Evolutionary conservation across 2,797 vertebrate genomes (phyloP), one percentile per base, ranked within the genome.

Genomic region (Delichon dasypus): DNA sequence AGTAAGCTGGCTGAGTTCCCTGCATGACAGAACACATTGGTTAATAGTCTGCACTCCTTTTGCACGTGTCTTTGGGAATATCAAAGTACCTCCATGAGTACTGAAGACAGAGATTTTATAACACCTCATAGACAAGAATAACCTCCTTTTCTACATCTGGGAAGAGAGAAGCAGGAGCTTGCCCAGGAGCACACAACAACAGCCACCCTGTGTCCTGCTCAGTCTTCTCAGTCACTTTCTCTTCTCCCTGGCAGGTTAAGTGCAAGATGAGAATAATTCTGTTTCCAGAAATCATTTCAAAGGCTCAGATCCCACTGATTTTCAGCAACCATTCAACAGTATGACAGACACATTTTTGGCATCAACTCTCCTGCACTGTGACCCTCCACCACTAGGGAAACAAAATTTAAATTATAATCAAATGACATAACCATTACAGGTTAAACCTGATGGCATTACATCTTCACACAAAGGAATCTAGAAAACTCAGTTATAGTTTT

Each of bases 61-160:
- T 85, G 66, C 73, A 94, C 1, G 0, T 72, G 87, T 84, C 89
- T 89, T 85, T 81, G 45, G 74, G 86, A 96, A 90, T 61, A 77
- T 89, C 91, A 90, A 65, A 92, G 61, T 78, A 76, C 72, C 76
- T 74, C 89, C 48, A 74, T 9, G 67, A 90, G 42, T 34, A 71
- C 57, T 91, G 85, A 55, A 13, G 27, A 94, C 89, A 95, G 91
- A 91, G 65, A 91, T 77, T 88, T 93, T 50, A 77, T 82, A 84
- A 79, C 53, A 95, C 53, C 48, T 61, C 62, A 77, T 1, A 74
- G 66, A 88, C 25, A 86, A 83, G 81, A 57, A 83, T 11, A 51
- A 34, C 22, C 25, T 64, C 22, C 18, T 89, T 75, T 66, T 38
- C 54, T 79, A 14, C 5, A 55, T 19, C 50, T 76, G 55, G 76